Evolutionary conservation across 2,888 invertebrate genomes (phyloP), one percentile per base, ranked within the genome.

Genomic region (Pandemis cinnamomeana): DNA sequence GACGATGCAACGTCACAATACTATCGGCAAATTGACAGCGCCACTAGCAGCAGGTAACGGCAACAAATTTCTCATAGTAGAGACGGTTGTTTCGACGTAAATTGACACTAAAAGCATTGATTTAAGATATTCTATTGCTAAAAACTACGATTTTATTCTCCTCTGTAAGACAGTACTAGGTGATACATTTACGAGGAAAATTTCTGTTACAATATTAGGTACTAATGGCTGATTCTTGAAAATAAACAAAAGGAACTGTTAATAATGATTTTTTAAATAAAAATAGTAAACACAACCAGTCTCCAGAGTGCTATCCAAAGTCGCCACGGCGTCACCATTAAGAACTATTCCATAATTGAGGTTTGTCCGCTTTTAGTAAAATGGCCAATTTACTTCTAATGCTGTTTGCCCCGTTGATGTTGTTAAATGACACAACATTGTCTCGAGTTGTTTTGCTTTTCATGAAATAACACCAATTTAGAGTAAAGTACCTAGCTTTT

Each of bases 321-420:
- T 86, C 84, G 89, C 89, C 91, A 86, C 89, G 86, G 83, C 88
- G 89, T 92, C 91, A 92, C 92, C 91, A 88, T 88, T 89, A 58
- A 10, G 27, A 27, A 90, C 90, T 87, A 91, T 91, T 90, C 87
- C 85, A 81, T 93, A 91, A 93, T 93, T 91, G 92, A 90, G 89
- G 90, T 91, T 91, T 89, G 89, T 83, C 85, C 86, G 89, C 92
- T 91, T 92, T 93, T 92, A 93, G 92, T 93, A 88, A 92, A 93
- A 92, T 91, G 90, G 91, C 79, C 92, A 90, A 91, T 93, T 93
- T 93, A 78, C 82, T 86, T 85, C 83, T 86, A 90, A 88, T 88
- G 88, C 83, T 89, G 87, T 90, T 91, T 89, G 82, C 80, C 82
- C 80, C 79, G 80, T 82, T 82, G 79, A 72, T 78, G 78, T 79